phyloP scores from a whole-genome alignment of 2,888 invertebrate species.

The Chromoteleia sp. region DNA sequence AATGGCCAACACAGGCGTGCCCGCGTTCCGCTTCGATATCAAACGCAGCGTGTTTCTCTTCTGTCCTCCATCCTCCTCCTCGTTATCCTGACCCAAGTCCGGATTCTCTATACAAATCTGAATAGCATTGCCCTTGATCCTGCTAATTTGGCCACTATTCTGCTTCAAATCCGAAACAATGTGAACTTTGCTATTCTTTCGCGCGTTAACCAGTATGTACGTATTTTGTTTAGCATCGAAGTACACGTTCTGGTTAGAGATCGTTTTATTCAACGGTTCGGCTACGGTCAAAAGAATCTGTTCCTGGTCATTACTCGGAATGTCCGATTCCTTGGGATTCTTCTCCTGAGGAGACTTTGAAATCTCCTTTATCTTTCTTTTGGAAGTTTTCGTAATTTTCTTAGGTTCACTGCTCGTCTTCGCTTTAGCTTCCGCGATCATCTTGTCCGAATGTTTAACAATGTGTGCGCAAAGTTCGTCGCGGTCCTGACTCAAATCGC shows the following conservation, averaged over 20 bases:
- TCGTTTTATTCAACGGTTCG: slow-evolving; percentile 60
- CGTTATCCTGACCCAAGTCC: slow-evolving; percentile 63
- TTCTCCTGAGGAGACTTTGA: neutral
- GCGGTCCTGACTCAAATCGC: slow-evolving; percentile 83
- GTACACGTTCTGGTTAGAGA: slow-evolving; percentile 25
- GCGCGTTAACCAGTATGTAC: slow-evolving; percentile 47
- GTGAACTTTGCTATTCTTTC: slow-evolving; percentile 53
- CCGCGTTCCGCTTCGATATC: slow-evolving; percentile 80
- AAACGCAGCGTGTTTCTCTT: slow-evolving; percentile 78
- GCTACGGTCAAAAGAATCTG: slow-evolving; percentile 55
- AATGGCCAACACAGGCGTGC: slow-evolving; percentile 78
- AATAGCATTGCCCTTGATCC: slow-evolving; percentile 64
- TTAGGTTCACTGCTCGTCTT: slow-evolving; percentile 76
- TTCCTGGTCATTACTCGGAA: slow-evolving; percentile 72
- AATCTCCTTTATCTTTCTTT: slow-evolving; percentile 68
- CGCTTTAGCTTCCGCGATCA: slow-evolving; percentile 85
- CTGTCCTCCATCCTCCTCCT: neutral
- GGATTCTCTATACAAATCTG: slow-evolving; percentile 72
- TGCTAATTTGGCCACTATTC: neutral
- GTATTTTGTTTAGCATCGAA: slow-evolving; percentile 51
- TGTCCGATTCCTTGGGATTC: slow-evolving; percentile 67
- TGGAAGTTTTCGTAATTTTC: slow-evolving; percentile 73
- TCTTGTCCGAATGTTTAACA: slow-evolving; percentile 86
- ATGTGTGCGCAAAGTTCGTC: slow-evolving; percentile 86
- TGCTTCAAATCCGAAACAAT: slow-evolving; percentile 52